Conservation (phyloP, 2,797 vertebrate species). For the Dendrocincla tyrannina region DNA sequence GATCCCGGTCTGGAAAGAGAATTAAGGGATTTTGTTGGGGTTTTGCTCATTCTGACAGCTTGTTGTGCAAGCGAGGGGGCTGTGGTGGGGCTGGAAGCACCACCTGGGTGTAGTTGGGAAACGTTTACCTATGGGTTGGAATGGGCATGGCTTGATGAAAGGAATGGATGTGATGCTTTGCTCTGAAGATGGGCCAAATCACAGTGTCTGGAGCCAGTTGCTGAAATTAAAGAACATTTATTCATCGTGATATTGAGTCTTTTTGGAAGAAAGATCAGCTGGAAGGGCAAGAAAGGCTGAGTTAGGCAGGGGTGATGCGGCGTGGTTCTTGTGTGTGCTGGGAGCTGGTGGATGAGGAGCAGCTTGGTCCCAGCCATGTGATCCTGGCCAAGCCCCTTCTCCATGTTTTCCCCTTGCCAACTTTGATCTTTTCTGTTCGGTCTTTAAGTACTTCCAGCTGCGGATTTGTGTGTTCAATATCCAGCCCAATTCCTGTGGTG, state of each 20-base stretch:
- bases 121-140: fast-evolving
- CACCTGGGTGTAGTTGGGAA: background rate
- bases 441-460: conserved; percentile 16
- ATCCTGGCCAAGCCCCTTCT: background rate
- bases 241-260: fast-evolving
- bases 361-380: background rate
- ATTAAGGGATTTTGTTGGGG: background rate
- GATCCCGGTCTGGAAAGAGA: background rate
- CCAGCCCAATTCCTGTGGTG: conserved; percentile 17
- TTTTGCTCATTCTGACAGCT: background rate
- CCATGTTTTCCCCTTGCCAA: background rate
- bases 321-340: fast-evolving
- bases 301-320: background rate
- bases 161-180: background rate
- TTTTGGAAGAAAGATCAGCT: background rate
- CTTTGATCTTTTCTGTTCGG: conserved; percentile 54
- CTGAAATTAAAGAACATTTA: background rate
- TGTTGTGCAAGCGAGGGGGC: background rate
- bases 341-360: background rate
- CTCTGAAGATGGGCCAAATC: background rate
- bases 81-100: background rate
- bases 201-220: background rate
- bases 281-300: background rate
- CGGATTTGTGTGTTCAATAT: conserved; percentile 18
- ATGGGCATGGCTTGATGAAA: background rate